These are phyloP conservation scores for Falco punctatus DNA, from an alignment of 2,113 vertebrate species.

Conservation along the genomic window DNA sequence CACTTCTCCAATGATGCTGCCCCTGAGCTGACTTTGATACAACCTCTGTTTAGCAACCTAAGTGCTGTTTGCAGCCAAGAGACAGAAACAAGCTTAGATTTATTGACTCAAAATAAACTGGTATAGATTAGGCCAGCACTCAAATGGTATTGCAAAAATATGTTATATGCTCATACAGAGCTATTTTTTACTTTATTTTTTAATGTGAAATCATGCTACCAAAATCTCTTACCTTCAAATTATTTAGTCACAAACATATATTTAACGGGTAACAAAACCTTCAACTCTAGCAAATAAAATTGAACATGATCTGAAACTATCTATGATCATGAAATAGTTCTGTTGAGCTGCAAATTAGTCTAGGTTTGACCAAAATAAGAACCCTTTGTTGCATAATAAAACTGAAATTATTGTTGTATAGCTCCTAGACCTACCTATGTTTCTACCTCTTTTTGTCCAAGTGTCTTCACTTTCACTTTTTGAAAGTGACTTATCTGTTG, in stretches of 20 bases:
- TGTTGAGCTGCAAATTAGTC: neutral
- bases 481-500: conserved; percentile 1
- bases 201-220: neutral
- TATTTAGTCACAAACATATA: neutral
- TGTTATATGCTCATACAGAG: neutral
- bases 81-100: neutral
- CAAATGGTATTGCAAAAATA: neutral
- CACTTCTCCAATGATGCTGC: neutral
- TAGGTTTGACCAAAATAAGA: neutral
- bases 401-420: neutral
- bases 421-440: neutral
- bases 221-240: neutral
- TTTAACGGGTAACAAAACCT: neutral
- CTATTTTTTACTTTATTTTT: neutral
- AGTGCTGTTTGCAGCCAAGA: neutral
- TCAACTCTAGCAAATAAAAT: neutral
- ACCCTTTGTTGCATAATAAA: neutral
- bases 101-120: neutral
- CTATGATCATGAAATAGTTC: neutral
- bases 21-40: neutral
- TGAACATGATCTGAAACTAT: neutral
- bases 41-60: neutral
- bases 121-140: neutral
- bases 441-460: neutral
- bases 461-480: neutral